Evolutionary conservation across 2,888 invertebrate species (phyloP).

Genomic region (Esperia sulphurella): DNA sequence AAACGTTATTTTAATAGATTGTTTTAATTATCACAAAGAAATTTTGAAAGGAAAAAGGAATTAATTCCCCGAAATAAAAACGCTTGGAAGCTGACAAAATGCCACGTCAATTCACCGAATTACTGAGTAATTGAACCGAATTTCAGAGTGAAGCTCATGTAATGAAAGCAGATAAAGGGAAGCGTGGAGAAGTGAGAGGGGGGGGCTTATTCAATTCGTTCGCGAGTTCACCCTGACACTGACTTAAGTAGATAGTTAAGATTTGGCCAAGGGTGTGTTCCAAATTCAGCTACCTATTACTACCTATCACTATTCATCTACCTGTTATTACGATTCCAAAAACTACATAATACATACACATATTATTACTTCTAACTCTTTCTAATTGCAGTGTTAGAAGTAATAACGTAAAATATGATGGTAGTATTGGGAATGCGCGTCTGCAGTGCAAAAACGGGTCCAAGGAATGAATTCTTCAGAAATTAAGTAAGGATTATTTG

Average conservation of each 20-base stretch:
- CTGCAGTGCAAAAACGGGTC: too few relatives aligned
- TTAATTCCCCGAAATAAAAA: conserved; percentile 33
- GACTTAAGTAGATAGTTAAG: conserved; percentile 73
- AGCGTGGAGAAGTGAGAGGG: conserved; percentile 47
- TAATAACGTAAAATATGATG: too few relatives aligned
- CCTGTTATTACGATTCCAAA: too few relatives aligned
- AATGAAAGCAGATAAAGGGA: conserved; percentile 70
- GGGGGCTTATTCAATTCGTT: conserved; percentile 67
- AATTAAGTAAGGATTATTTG: too few relatives aligned
- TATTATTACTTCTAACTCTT: too few relatives aligned
- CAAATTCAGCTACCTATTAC: not conserved
- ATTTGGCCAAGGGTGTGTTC: conserved; percentile 41
- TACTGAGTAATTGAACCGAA: conserved; percentile 70
- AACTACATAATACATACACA: too few relatives aligned
- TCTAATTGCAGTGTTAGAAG: too few relatives aligned
- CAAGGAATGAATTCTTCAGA: too few relatives aligned
- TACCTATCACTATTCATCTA: too few relatives aligned
- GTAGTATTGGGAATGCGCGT: too few relatives aligned
- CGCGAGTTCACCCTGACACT: conserved; percentile 56
- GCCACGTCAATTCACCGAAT: conserved; percentile 67
- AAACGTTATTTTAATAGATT: not conserved
- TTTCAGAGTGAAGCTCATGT: conserved; percentile 66
- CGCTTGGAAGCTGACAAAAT: conserved; percentile 64
- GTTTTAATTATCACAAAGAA: too few relatives aligned
- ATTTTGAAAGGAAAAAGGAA: not conserved